These are phyloP conservation scores for Caenorhabditis sinica DNA, from an alignment of 2,888 invertebrate species.

Conservation along the genomic window DNA sequence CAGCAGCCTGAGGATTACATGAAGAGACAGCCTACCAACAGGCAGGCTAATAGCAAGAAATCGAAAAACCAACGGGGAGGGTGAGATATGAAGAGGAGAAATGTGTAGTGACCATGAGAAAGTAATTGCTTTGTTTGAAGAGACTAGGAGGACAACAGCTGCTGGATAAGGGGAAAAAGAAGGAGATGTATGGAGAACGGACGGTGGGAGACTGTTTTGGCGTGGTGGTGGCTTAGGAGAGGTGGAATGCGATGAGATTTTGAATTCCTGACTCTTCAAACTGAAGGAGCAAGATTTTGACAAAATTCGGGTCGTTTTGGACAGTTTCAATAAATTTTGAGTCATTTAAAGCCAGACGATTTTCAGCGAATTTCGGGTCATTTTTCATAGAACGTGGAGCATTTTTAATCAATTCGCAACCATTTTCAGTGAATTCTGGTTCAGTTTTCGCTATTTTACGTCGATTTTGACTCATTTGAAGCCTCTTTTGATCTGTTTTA, in stretches of 20 bases:
- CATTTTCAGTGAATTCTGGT: too few species aligned
- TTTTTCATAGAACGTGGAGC: too few species aligned
- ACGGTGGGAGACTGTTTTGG: neutral
- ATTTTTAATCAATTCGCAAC: too few species aligned
- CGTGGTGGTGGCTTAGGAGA: neutral
- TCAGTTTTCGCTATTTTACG: too few species aligned
- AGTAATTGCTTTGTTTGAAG: conserved; percentile 25
- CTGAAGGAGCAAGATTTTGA: too few species aligned
- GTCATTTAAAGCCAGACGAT: too few species aligned
- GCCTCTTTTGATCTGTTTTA: too few species aligned
- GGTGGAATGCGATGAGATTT: neutral
- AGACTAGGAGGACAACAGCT: neutral
- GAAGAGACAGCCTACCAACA: neutral
- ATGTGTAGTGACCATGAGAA: conserved; percentile 7
- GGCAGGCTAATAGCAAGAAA: conserved; percentile 5
- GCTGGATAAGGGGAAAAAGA: neutral
- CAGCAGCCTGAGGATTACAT: neutral
- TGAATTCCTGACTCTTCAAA: too few species aligned
- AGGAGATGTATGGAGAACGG: neutral
- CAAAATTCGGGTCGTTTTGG: too few species aligned
- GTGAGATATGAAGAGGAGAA: neutral
- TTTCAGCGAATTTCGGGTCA: too few species aligned
- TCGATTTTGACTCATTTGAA: too few species aligned
- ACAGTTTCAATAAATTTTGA: too few species aligned
- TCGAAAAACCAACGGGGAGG: neutral